Evolutionary conservation across 2,797 vertebrate species (phyloP), one percentile per base, ranked within the genome.

Genomic region (Lacerta agilis): DNA sequence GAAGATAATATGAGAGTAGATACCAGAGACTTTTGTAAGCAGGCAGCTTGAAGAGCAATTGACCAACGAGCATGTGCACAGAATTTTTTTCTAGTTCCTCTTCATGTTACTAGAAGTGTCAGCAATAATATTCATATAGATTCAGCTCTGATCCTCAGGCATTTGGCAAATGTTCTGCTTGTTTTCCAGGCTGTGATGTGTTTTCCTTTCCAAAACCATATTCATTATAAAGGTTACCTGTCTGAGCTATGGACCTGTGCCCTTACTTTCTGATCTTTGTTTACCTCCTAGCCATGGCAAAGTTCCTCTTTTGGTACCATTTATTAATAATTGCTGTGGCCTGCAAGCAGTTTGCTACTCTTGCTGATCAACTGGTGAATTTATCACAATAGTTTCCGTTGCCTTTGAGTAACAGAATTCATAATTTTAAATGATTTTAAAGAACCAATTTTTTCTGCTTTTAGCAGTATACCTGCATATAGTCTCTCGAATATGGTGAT

Each of bases 61-160:
- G 33, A 90, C 4, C 86, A 79, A 85, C 79, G 81, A 89, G n/a
- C 91, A 0, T 45, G 8, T 79, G 15, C 23, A 8, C 82, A n/a
- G 20, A 90, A 45, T 80, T 79, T 23, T 27, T 43, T 84, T 90
- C 93, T 95, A 94, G 94, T 94, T 86, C 43, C 49, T 85, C 2
- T 93, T 94, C 94, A 95, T 95, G 88, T 83, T 89, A 93, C 90
- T 95, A 13, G 10, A n/a, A 95, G 89, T 93, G 88, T 87, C 83
- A 43, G 67, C 58, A 75, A 94, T 94, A 91, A 0, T n/a, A 43
- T 69, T 43, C 92, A 91, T 61, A 83, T 1, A 0, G 91, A 87
- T 92, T 87, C 94, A 95, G 96, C 96, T 96, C 87, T 90, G 66
- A 11, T 78, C 13, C 87, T 38, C 43, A 1, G 58, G 81, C 89